Percentiles rank a stretch among this genome's conserved stretches.
Evolutionary conservation across 2,113 vertebrate species (phyloP).

Genomic region (Lethenteron reissneri): DNA sequence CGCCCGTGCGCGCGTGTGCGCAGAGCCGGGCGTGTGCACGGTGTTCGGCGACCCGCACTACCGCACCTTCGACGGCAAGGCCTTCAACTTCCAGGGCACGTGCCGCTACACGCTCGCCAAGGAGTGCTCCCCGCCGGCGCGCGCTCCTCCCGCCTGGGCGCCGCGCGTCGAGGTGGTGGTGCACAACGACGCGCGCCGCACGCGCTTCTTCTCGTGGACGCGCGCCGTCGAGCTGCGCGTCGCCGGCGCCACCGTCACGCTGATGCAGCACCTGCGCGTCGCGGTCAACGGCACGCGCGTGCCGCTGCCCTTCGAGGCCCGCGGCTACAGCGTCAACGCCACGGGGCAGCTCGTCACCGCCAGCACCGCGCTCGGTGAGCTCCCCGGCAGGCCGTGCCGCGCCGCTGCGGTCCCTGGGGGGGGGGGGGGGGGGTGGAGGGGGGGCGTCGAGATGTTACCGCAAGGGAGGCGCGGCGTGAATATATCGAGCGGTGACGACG

Average conservation of each 20-base stretch:
- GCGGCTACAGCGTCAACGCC: constrained; percentile 58
- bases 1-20: constrained; percentile 23
- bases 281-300: constrained; percentile 69
- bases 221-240: constrained; percentile 67
- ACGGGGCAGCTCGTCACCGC: constrained; percentile 89
- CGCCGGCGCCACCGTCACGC: constrained; percentile 37
- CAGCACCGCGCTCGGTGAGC: constrained; percentile 58
- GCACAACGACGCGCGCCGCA: constrained; percentile 75
- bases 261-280: constrained; percentile 87
- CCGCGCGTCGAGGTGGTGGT: constrained; percentile 74
- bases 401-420: too few relatives aligned
- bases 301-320: constrained; percentile 53
- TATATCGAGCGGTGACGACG: too few relatives aligned
- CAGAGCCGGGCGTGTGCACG: constrained; percentile 92
- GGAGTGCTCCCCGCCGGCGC: constrained; percentile 51
- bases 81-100: constrained; percentile 98
- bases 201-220: constrained; percentile 92
- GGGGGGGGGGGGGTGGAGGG: too few relatives aligned
- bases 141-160: constrained; percentile 40
- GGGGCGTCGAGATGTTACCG: too few relatives aligned
- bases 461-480: too few relatives aligned
- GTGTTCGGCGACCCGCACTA: constrained; percentile 98
- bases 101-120: constrained; percentile 87
- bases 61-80: constrained; percentile 94
- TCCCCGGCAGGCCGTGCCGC: background rate